These are phyloP conservation scores for Bryconaethiops microstoma DNA, from an alignment of 2,797 vertebrate species.

Conservation along the genomic window DNA sequence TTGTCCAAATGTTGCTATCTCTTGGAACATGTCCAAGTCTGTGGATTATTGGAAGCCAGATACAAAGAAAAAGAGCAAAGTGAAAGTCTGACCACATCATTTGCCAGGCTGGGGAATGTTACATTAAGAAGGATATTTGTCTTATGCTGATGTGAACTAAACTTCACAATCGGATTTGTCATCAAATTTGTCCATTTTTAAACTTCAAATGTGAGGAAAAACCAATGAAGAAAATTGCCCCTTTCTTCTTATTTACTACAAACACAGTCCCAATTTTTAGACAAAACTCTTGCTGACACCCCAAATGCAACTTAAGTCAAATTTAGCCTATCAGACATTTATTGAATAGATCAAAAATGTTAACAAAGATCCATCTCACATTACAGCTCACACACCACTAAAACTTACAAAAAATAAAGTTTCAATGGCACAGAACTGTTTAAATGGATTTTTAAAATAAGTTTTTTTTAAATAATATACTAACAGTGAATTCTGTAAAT, in stretches of 20 bases:
- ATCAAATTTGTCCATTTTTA: not conserved
- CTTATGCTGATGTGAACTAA: not conserved
- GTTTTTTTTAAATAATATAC: no score
- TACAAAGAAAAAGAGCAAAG: slow-evolving; percentile 5
- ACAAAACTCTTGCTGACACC: not conserved
- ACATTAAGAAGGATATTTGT: not conserved
- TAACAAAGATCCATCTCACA: not conserved
- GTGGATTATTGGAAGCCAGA: slow-evolving; percentile 21
- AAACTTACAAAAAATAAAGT: not conserved
- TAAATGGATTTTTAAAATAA: not conserved
- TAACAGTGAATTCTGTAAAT: not conserved
- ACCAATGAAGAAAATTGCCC: not conserved
- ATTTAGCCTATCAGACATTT: not conserved
- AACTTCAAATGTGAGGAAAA: not conserved
- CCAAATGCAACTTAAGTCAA: not conserved
- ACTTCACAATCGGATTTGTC: not conserved
- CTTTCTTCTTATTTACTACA: not conserved
- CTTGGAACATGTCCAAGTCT: slow-evolving; percentile 52
- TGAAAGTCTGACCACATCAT: slow-evolving; percentile 25
- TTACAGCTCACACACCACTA: not conserved
- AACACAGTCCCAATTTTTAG: not conserved
- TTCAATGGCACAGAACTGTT: not conserved
- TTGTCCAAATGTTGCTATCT: slow-evolving; percentile 51
- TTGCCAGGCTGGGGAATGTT: not conserved
- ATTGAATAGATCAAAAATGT: not conserved